phyloP scores from a whole-genome alignment of 37 sponge, comb jelly and placozoan species.

The Ianthella basta region DNA sequence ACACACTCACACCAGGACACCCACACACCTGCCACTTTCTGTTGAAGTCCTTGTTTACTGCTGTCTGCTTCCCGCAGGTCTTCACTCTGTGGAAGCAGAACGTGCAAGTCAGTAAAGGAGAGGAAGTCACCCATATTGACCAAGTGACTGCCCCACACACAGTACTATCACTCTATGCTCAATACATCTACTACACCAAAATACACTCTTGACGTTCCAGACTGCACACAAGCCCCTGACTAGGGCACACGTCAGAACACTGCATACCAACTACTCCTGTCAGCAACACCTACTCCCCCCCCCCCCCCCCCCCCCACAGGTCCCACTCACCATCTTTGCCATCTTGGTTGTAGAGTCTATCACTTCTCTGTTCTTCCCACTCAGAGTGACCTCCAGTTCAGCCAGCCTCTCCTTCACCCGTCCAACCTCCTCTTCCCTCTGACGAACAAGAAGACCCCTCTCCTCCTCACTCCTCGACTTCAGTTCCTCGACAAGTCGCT shows the following conservation, averaged over 20 bases:
- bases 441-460: background rate
- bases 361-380: slow-evolving; percentile 22
- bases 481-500: slow-evolving; percentile 2
- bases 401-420: background rate
- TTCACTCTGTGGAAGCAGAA: background rate
- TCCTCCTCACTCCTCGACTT: slow-evolving; percentile 5
- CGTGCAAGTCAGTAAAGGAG: background rate
- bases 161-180: no score
- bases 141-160: no score
- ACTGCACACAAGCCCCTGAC: no score
- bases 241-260: no score
- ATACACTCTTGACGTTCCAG: no score
- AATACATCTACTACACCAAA: no score
- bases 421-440: slow-evolving; percentile 9
- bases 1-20: background rate
- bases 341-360: slow-evolving; percentile 10
- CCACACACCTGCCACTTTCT: slow-evolving; percentile 11
- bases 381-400: background rate
- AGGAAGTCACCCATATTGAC: no score
- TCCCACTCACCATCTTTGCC: background rate
- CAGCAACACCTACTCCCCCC: no score
- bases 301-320: no score
- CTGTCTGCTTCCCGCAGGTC: background rate
- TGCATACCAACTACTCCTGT: no score
- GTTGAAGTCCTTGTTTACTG: background rate